Percentiles rank a stretch among this genome's conserved stretches.
Conservation (phyloP, 37 sponge, comb jelly and placozoan genomes). For the Trichoplax adhaerens region DNA sequence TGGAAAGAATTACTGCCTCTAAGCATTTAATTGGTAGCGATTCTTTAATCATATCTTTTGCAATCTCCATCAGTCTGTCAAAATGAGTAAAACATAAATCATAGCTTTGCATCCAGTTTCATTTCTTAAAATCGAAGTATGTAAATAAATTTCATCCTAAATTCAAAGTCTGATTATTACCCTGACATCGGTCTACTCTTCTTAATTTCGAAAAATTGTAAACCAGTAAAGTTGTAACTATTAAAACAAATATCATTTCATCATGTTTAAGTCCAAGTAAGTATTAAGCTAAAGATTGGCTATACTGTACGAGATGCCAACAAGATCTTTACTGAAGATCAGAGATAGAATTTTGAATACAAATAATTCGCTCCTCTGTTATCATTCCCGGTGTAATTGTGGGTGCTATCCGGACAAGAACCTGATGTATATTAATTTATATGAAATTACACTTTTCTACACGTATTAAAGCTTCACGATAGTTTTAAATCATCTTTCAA, state of each 20-base stretch:
- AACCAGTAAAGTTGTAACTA: slow-evolving; percentile 93
- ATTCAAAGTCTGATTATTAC: slow-evolving; percentile 6
- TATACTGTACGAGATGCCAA: not conserved
- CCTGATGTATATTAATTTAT: not conserved
- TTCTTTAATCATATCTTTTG: slow-evolving; percentile 76
- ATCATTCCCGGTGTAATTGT: not conserved
- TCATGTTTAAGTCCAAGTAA: not conserved
- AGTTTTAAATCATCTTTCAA: not conserved
- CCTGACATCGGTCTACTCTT: slow-evolving; percentile 65
- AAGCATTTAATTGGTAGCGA: slow-evolving; percentile 93
- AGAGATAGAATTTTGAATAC: slow-evolving; percentile 19
- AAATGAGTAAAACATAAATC: too few relatives aligned
- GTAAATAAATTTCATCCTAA: not conserved
- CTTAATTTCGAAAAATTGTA: slow-evolving; percentile 86
- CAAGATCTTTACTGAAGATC: slow-evolving; percentile 20
- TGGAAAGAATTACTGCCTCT: slow-evolving; percentile 73
- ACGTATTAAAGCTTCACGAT: slow-evolving; percentile 22
- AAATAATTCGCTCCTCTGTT: slow-evolving; percentile 8
- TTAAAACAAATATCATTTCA: not conserved
- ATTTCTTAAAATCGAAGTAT: slow-evolving; percentile 1
- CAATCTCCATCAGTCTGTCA: slow-evolving; percentile 67
- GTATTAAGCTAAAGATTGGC: not conserved
- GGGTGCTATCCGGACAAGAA: slow-evolving; percentile 11
- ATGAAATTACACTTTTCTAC: not conserved
- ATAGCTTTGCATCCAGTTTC: not conserved